Base-by-base conservation (phyloP, 2,113 vertebrate species). In the Gymnocephalus cernua region DNA sequence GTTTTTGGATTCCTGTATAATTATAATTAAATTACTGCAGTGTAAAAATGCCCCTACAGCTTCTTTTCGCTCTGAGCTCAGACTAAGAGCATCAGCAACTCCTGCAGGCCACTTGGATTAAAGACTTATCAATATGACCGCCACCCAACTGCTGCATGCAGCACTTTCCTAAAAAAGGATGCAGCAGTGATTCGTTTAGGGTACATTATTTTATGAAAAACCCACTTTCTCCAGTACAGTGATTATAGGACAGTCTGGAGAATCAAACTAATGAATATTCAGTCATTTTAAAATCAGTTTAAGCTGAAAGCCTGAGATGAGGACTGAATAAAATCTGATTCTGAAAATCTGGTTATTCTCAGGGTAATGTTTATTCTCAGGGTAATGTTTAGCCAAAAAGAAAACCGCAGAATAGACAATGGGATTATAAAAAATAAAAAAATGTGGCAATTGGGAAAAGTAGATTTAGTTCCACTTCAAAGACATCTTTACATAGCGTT, bases 21-120 rank as follows among this genome's bases (percentile, higher is more conserved):
- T n/a, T 68, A 76, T 32, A 72, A 83, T 89, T 86, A 44, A 85
- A 88, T 87, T 74, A 86, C 81, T 79, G 84, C 74, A 48, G 65
- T 29, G 75, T 41, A 84, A n/a, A 84, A 74, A 83, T 59, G 47
- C 63, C 57, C 54, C 44, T n/a, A 29, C 45, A 50, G 83, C 66
- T 75, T 80, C 27, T 82, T 82, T 77, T 71, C 35, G 27, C 23
- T n/a, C 53, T 29, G 27, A 84, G 45, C 76, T 79, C 67, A 14
- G 32, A 23, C 73, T 77, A 65, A 87, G 74, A 69, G 80, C 77
- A 69, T 64, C 73, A 63, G 53, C 81, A 50, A 65, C 64, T 77
- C 77, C 54, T 19, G 15, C 59, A 73, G 63, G 58, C 41, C 41
- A 27, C 41, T 69, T 15, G 32, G 56, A 83, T 77, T 73, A 80